Conservation (phyloP, 2,113 vertebrate genomes). For the Entelurus aequoreus region DNA sequence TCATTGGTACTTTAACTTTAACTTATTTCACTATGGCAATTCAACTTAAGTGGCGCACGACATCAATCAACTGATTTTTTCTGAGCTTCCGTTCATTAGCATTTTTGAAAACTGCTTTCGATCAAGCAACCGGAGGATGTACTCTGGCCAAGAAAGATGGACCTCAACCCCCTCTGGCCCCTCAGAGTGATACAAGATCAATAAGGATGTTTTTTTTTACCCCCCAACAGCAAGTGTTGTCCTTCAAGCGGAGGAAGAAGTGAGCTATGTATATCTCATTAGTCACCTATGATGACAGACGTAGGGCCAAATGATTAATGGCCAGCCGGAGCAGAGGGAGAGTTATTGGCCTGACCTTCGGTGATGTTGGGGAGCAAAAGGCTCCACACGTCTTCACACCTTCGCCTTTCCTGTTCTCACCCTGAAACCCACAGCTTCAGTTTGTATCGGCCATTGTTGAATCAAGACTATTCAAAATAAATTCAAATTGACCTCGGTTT, state of each 20-base stretch:
- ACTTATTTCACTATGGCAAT: no score
- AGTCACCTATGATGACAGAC: slow-evolving; percentile 63
- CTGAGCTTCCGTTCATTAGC: no score
- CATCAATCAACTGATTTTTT: no score
- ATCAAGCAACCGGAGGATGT: neutral
- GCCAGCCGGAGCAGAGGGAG: slow-evolving; percentile 41
- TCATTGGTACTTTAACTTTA: no score
- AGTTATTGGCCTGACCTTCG: slow-evolving; percentile 69
- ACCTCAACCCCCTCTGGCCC: slow-evolving; percentile 13
- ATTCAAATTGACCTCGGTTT: slow-evolving; percentile 1
- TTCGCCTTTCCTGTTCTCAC: slow-evolving; percentile 2
- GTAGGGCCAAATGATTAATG: slow-evolving; percentile 60
- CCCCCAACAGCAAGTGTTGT: slow-evolving; percentile 34
- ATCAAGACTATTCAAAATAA: neutral
- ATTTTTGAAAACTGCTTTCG: no score
- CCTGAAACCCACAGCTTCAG: slow-evolving; percentile 8
- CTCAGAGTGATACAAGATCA: slow-evolving; percentile 43
- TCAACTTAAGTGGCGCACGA: no score
- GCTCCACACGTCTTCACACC: slow-evolving; percentile 36
- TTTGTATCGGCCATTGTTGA: neutral
- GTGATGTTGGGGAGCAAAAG: slow-evolving; percentile 33
- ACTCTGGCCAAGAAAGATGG: slow-evolving; percentile 3
- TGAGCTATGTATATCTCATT: slow-evolving; percentile 68
- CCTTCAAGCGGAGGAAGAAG: slow-evolving; percentile 44
- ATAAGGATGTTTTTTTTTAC: slow-evolving; percentile 29